phyloP scores from a whole-genome alignment of 2,113 vertebrate species.

The Menura novaehollandiae region DNA sequence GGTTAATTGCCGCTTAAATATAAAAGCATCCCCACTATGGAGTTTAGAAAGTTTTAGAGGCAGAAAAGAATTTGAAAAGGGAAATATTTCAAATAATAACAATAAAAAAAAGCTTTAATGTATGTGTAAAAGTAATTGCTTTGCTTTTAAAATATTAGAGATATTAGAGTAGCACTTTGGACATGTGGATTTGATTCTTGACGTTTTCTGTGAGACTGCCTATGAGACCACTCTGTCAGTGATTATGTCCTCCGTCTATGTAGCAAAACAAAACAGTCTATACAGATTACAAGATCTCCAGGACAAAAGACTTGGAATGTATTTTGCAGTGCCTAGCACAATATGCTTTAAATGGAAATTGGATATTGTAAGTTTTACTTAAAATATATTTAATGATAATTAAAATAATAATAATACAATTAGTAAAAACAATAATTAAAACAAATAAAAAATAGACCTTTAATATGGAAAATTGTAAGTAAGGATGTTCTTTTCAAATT shows the following conservation, averaged over 20 bases:
- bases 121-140: background rate
- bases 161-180: background rate
- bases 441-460: background rate
- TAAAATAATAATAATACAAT: background rate
- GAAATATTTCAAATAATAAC: background rate
- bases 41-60: background rate
- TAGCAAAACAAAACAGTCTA: background rate
- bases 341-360: background rate
- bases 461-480: background rate
- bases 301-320: background rate
- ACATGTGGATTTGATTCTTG: background rate
- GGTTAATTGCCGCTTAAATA: background rate
- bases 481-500: background rate
- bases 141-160: background rate
- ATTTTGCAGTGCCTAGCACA: background rate
- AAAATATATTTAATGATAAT: background rate
- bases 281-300: background rate
- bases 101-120: background rate
- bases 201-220: background rate
- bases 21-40: background rate
- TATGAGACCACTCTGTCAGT: background rate
- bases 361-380: background rate
- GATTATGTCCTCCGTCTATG: background rate
- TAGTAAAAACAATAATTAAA: background rate
- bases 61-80: background rate